phyloP scores from a whole-genome alignment of 2,113 vertebrate species.

The Aspiorhynchus laticeps region DNA sequence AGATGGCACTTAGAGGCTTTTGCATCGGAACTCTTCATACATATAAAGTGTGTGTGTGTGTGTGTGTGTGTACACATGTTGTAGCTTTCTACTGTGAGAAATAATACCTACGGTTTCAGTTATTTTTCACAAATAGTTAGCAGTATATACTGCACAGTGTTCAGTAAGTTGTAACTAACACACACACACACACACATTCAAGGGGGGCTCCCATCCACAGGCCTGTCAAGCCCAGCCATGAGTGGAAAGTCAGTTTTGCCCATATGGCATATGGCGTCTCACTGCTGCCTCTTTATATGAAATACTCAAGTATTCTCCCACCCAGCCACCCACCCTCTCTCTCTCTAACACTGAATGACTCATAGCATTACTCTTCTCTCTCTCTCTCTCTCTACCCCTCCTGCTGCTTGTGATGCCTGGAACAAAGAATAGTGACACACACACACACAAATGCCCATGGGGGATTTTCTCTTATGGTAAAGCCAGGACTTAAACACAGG shows the following conservation, averaged over 20 bases:
- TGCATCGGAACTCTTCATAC: no score
- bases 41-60: no score
- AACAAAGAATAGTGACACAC: conserved; percentile 75
- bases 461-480: conserved; percentile 45
- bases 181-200: neutral
- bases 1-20: no score
- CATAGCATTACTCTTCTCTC: conserved; percentile 96
- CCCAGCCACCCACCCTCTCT: conserved; percentile 66
- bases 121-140: neutral
- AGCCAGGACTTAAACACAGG: conserved; percentile 72
- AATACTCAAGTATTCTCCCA: conserved; percentile 96
- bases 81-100: neutral
- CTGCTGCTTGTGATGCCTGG: conserved; percentile 67
- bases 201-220: conserved; percentile 77
- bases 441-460: conserved; percentile 80
- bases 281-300: conserved; percentile 84
- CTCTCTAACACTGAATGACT: conserved; percentile 94
- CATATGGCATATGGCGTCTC: conserved; percentile 99
- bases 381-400: conserved; percentile 54
- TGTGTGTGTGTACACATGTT: neutral
- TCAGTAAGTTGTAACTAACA: neutral
- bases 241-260: conserved; percentile 85
- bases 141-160: neutral
- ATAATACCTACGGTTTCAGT: neutral
- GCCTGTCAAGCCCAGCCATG: conserved; percentile 87